Evolutionary conservation across 2,797 vertebrate genomes (phyloP).

Genomic region (Calcarius lapponicus): DNA sequence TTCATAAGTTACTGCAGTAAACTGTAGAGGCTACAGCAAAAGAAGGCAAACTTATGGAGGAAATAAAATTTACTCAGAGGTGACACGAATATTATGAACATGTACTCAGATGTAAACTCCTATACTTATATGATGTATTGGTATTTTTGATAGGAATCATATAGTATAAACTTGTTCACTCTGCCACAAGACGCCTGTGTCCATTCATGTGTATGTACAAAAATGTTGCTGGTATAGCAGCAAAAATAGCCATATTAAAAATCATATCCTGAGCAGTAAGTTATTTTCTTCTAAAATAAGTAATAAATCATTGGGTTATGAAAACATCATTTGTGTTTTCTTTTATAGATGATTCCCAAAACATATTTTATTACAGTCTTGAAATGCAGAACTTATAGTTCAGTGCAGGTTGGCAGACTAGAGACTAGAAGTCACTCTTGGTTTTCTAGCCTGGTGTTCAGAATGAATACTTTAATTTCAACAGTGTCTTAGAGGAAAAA

Average conservation of each 20-base stretch:
- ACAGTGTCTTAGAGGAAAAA: neutral
- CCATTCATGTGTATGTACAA: neutral
- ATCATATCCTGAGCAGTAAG: neutral
- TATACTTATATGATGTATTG: neutral
- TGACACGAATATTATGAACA: neutral
- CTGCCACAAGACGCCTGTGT: neutral
- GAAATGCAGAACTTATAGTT: neutral
- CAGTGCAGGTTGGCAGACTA: neutral
- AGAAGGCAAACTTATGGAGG: neutral
- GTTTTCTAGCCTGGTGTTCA: neutral
- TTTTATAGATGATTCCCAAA: neutral
- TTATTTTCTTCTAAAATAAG: neutral
- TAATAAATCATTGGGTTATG: rapidly evolving
- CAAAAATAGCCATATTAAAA: neutral
- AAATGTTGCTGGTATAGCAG: neutral
- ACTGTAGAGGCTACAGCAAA: neutral
- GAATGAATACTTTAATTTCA: neutral
- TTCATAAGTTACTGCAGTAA: neutral
- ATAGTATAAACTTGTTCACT: neutral
- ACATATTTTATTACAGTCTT: neutral
- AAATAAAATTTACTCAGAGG: neutral
- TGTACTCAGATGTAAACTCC: neutral
- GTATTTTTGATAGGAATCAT: neutral
- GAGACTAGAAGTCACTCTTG: neutral
- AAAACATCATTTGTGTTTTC: neutral